Base-by-base conservation (phyloP, 2,113 vertebrate genomes). In the Panurus biarmicus region DNA sequence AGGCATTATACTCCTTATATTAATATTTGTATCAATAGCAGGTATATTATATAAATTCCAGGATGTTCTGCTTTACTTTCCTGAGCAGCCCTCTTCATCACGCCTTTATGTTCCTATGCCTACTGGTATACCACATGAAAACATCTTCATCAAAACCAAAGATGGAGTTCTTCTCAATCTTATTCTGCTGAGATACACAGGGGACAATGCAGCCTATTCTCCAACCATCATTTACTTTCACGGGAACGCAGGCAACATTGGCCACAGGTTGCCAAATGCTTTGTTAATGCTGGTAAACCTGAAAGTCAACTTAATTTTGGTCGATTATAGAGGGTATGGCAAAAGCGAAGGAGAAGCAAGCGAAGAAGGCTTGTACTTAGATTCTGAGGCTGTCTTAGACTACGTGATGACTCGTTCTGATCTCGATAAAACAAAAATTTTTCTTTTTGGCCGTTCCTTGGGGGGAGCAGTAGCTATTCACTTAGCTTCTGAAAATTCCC, bases 171-270 rank as follows among this genome's bases (percentile, higher is more conserved):
- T 99, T 94, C 98, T 99, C 45, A 99, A 99, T 96, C 98, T 99
- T 69, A 99, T 99, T 83, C 97, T 99, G 89, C 98, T 99, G 48
- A 98, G 99, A 90, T 99, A 99, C 97, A 99, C 99, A 5, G 99
- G 99, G 61, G 99, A 99, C 78, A 98, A 97, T 72, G 95, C 98
- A 25, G 90, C 98, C 2, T 98, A 98, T 67, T 96, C 98, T 47
- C 99, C 99, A 45, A 99, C 99, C 65, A 97, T 99, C 81, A 98
- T 99, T 94, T 99, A 99, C 97, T 99, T 99, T 95, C 99, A 99
- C 1, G 99, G 99, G 23, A 99, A 99, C 6, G 99, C 99, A 17
- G 99, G 99, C 90, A 99, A 99, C 95, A 98, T 99, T 61, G 99
- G 99, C 66, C 99, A 99, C 97, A 98, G 99, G 73, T 97, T 99